Base-by-base conservation (phyloP, 2,113 vertebrate genomes). In the Microtus montanus region DNA sequence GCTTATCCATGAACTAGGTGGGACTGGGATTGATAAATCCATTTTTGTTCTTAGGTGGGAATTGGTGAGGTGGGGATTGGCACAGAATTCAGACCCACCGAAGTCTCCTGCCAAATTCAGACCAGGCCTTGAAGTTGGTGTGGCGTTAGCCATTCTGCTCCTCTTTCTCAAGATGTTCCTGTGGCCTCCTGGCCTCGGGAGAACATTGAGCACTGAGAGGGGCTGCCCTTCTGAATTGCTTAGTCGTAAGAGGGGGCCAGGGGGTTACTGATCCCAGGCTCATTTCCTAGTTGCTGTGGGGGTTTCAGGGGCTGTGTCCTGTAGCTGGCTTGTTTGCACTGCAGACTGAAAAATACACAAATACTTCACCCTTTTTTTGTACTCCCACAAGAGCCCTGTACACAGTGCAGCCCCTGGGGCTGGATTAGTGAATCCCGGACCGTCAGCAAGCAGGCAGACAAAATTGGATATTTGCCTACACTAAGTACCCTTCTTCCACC, bases 341-440 rank as follows among this genome's bases (percentile, higher is more conserved):
- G 96, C 98, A 97, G 99, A 97, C 98, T 98, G 98, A 98, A 99
- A 98, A 97, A 98, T 99, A 99, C 99, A 99, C 98, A 99, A 99
- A 99, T 99, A 99, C 99, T 99, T 98, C 98, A 99, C 97, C 98
- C 98, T 19, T 87, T 98, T 99, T 98, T 98, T 99, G 99, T 99
- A 95, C 92, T 98, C 97, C 94, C 97, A 98, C 98, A 98, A 98
- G 98, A 98, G 98, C 97, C 97, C 98, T 99, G 99, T 99, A 99
- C 99, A 99, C 98, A 98, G 98, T 98, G 97, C 98, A 98, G 98
- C 98, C 98, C 98, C 98, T 98, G 97, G 97, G 97, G 98, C 98
- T 98, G 98, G 98, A 98, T 99, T 98, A 99, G 97, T 11, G 74
- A 98, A 94, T 95, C 95, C 73, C 91, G 85, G 97, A 41, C 96